phyloP scores from a whole-genome alignment of 2,113 vertebrate genomes.

The Poeciliopsis prolifica region DNA sequence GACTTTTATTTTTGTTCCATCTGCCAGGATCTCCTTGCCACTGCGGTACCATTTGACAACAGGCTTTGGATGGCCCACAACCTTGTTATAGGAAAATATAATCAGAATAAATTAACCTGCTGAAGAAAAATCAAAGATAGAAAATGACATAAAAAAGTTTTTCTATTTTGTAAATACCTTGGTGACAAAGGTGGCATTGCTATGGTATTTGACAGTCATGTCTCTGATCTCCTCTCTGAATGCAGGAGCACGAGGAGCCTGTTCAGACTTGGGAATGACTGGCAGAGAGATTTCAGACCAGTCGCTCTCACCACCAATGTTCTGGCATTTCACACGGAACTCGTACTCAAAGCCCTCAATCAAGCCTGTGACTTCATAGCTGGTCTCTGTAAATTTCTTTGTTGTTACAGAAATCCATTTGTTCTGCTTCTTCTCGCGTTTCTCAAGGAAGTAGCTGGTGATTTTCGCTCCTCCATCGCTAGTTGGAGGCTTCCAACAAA shows the following conservation, averaged over 20 bases:
- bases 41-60: slow-evolving; percentile 96
- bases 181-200: slow-evolving; percentile 94
- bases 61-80: slow-evolving; percentile 93
- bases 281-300: slow-evolving; percentile 95
- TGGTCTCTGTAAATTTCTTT: slow-evolving; percentile 90
- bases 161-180: slow-evolving; percentile 80
- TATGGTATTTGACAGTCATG: slow-evolving; percentile 91
- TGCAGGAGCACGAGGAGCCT: slow-evolving; percentile 86
- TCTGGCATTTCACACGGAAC: slow-evolving; percentile 98
- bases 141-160: background rate
- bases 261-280: slow-evolving; percentile 90
- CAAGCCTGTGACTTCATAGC: slow-evolving; percentile 87
- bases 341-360: slow-evolving; percentile 98
- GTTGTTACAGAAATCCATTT: slow-evolving; percentile 96
- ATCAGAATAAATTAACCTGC: background rate
- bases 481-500: slow-evolving; percentile 93
- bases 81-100: slow-evolving; percentile 75
- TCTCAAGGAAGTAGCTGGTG: slow-evolving; percentile 93
- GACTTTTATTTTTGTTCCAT: slow-evolving; percentile 93
- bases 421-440: slow-evolving; percentile 98
- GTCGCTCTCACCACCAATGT: slow-evolving; percentile 95
- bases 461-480: slow-evolving; percentile 97
- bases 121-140: background rate
- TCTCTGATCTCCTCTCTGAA: slow-evolving; percentile 98
- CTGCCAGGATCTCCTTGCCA: slow-evolving; percentile 94